These are phyloP conservation scores for Spodoptera exigua DNA, from an alignment of 2,888 invertebrate genomes.

Conservation along the genomic window DNA sequence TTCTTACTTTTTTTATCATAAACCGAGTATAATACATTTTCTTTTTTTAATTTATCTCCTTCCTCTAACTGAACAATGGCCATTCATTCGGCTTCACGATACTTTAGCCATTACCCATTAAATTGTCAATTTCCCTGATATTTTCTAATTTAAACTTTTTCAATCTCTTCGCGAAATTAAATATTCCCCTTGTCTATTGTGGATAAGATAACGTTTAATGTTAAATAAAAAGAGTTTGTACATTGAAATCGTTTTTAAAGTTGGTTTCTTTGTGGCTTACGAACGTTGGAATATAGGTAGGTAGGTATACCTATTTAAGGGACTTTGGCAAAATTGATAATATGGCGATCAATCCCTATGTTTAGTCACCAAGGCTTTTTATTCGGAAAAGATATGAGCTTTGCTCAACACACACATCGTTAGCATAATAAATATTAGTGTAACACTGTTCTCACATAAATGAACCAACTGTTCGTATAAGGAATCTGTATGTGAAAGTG, in stretches of 20 bases:
- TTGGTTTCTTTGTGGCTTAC: conserved; percentile 2
- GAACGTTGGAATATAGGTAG: conserved; percentile 13
- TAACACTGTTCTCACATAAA: too few species aligned
- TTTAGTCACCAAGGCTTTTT: too few species aligned
- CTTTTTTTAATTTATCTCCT: conserved; percentile 3
- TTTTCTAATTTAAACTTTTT: conserved; percentile 47
- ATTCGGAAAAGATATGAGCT: too few species aligned
- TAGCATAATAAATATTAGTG: too few species aligned
- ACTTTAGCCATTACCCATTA: conserved; percentile 15
- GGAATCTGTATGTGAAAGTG: too few species aligned
- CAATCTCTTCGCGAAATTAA: conserved; percentile 40
- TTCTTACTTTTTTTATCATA: neutral
- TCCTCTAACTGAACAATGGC: neutral
- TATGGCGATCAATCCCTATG: too few species aligned
- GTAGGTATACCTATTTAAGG: too few species aligned
- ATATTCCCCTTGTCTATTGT: conserved; percentile 29
- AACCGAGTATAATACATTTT: neutral
- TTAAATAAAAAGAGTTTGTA: conserved; percentile 29
- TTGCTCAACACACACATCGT: too few species aligned
- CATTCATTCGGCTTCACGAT: conserved; percentile 2
- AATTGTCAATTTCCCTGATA: conserved; percentile 44
- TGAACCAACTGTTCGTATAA: too few species aligned
- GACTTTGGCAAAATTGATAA: too few species aligned
- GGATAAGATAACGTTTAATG: conserved; percentile 8
- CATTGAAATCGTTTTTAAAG: conserved; percentile 22